Percentiles rank a stretch among this genome's conserved stretches.
These are phyloP conservation scores for Oncorhynchus tshawytscha DNA, from an alignment of 2,113 vertebrate species.

Conservation along the genomic window DNA sequence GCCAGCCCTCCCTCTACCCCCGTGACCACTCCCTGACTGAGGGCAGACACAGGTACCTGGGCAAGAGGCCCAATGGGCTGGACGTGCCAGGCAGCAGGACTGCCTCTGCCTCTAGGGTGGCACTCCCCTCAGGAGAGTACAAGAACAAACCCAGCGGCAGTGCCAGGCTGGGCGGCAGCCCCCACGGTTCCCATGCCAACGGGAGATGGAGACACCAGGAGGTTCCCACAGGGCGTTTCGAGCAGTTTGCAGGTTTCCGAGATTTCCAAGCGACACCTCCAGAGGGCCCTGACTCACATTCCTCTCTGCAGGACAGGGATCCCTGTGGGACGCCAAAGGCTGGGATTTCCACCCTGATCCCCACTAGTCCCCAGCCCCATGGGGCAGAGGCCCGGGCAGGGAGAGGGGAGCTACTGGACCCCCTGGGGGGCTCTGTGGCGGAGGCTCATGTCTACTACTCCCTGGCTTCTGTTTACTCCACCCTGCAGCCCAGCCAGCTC, in stretches of 20 bases:
- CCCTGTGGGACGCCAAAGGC: constrained; percentile 53
- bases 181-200: constrained; percentile 63
- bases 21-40: constrained; percentile 60
- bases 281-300: constrained; percentile 68
- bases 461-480: constrained; percentile 58
- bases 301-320: constrained; percentile 68
- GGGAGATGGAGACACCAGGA: constrained; percentile 69
- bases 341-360: constrained; percentile 48
- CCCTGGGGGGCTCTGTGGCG: constrained; percentile 51
- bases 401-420: constrained; percentile 58
- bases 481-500: constrained; percentile 33
- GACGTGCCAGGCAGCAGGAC: constrained; percentile 69
- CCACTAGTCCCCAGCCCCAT: constrained; percentile 55
- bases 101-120: constrained; percentile 54
- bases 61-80: constrained; percentile 70
- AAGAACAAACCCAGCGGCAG: constrained; percentile 51
- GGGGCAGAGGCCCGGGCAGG: constrained; percentile 57
- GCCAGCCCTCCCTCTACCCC: constrained; percentile 60
- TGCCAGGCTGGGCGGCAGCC: constrained; percentile 49
- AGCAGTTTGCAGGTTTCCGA: constrained; percentile 51
- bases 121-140: constrained; percentile 56
- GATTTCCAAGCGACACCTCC: constrained; percentile 50
- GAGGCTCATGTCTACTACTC: constrained; percentile 76
- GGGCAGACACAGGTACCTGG: constrained; percentile 61
- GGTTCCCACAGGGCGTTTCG: constrained; percentile 46